Percentiles rank a stretch among this genome's conserved stretches.
Evolutionary conservation across 2,113 vertebrate genomes (phyloP).

Genomic region (Delphinus delphis): DNA sequence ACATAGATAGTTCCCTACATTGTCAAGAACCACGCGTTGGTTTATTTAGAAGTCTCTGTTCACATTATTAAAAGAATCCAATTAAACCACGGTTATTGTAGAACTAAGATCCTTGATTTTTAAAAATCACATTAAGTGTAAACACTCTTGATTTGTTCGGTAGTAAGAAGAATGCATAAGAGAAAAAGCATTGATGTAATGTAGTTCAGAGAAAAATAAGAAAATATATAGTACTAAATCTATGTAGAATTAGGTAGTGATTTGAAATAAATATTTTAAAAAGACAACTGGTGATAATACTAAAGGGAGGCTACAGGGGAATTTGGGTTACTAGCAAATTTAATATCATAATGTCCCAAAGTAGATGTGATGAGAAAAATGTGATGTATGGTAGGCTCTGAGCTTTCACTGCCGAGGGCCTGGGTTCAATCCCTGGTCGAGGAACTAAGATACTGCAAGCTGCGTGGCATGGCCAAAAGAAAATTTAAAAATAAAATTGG

Average conservation of each 20-base stretch:
- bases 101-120: not conserved
- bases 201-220: not conserved
- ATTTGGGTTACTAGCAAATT: not conserved
- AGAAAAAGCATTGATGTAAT: not conserved
- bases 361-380: not conserved
- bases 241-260: not conserved
- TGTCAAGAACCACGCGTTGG: not conserved
- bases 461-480: not conserved
- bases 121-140: not conserved
- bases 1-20: not conserved
- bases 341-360: not conserved
- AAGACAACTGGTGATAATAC: not conserved
- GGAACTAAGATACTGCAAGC: not conserved
- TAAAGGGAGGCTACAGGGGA: not conserved
- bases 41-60: slow-evolving; percentile 34
- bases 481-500: not conserved
- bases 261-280: not conserved
- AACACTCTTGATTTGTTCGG: not conserved
- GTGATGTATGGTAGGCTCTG: not conserved
- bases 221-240: not conserved
- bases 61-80: slow-evolving; percentile 43
- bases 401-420: not conserved
- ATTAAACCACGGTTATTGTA: not conserved
- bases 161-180: not conserved
- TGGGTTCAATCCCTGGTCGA: not conserved